Conservation (phyloP, 2,113 vertebrate species). For the Murina feae region DNA sequence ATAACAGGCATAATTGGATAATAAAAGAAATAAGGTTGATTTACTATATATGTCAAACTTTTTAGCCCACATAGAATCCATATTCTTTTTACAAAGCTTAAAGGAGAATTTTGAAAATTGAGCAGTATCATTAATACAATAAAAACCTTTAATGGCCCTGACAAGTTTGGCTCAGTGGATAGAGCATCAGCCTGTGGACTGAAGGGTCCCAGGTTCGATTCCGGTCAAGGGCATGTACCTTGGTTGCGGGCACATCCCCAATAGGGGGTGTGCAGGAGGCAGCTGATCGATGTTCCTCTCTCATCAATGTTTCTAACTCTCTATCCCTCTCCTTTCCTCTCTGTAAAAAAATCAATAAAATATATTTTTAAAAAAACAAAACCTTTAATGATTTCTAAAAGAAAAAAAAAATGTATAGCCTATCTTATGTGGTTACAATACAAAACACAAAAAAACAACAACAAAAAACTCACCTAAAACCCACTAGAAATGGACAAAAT, state of each 20-base stretch:
- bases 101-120: conserved; percentile 32
- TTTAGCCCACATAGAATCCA: conserved; percentile 39
- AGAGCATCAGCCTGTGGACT: no score
- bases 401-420: background rate
- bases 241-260: no score
- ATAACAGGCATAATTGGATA: conserved; percentile 66
- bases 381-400: conserved; percentile 5
- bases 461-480: no score
- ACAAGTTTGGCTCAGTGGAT: no score
- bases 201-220: no score
- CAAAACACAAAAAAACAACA: background rate
- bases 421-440: background rate
- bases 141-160: background rate
- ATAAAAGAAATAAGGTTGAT: conserved; percentile 65
- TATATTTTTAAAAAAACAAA: no score
- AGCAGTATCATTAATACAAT: conserved; percentile 43
- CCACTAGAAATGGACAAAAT: background rate
- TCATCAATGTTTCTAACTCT: no score
- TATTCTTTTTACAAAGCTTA: conserved; percentile 59
- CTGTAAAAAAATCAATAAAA: no score
- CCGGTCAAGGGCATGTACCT: no score
- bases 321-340: no score
- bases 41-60: conserved; percentile 52
- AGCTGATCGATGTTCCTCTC: no score
- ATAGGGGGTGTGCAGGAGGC: no score